Conservation (phyloP, 2,888 invertebrate genomes). For the Hirtodrosophila confusa region DNA sequence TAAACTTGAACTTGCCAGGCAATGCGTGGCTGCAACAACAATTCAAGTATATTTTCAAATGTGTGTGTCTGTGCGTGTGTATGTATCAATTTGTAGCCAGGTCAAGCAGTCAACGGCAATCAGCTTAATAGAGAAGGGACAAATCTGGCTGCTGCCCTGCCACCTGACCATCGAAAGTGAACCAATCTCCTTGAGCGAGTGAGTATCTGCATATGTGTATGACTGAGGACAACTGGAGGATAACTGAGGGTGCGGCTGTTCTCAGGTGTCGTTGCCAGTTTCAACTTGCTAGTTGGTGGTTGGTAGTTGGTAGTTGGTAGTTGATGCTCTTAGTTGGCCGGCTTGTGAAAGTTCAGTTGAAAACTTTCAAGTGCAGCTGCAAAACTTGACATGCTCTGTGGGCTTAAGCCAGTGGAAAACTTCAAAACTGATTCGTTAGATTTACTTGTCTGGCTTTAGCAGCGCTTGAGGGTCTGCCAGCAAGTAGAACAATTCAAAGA, state of each 20-base stretch:
- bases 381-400: constrained; percentile 50
- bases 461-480: constrained; percentile 13
- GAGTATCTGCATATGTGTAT: constrained; percentile 24
- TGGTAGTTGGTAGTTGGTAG: constrained; percentile 24
- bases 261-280: constrained; percentile 48
- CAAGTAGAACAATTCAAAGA: constrained; percentile 22
- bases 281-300: constrained; percentile 9
- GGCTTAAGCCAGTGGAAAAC: constrained; percentile 27
- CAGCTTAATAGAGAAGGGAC: constrained; percentile 22
- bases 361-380: constrained; percentile 74
- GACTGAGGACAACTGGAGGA: too few relatives aligned
- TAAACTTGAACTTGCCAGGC: constrained; percentile 73
- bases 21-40: constrained; percentile 57
- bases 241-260: constrained; percentile 12
- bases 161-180: constrained; percentile 35
- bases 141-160: constrained; percentile 8
- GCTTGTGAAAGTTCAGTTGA: constrained; percentile 58
- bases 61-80: constrained; percentile 3
- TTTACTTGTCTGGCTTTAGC: constrained; percentile 35
- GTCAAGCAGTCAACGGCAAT: constrained; percentile 19
- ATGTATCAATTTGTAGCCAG: constrained; percentile 19
- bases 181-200: constrained; percentile 23
- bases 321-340: constrained; percentile 37
- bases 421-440: constrained; percentile 48
- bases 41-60: too few relatives aligned